phyloP scores from a whole-genome alignment of 2,888 invertebrate species.

The Drosophila neutralis region DNA sequence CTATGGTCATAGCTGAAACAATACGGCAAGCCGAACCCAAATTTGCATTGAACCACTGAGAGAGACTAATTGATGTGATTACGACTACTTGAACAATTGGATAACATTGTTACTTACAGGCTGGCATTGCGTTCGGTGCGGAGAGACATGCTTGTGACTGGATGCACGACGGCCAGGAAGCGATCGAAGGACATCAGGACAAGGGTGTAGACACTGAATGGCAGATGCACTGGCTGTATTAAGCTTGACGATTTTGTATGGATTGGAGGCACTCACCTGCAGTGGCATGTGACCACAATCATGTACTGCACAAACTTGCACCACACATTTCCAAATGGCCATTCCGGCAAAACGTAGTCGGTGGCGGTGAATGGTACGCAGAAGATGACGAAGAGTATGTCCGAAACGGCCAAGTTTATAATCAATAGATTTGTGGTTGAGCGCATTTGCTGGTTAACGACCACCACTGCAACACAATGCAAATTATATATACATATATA shows the following conservation, averaged over 20 bases:
- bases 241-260: not conserved
- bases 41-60: not conserved
- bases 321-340: conserved; percentile 96
- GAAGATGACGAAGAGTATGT: conserved; percentile 95
- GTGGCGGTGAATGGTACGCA: conserved; percentile 97
- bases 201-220: conserved; percentile 93
- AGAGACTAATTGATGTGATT: conserved; percentile 41
- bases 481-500: conserved; percentile 9
- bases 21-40: not conserved
- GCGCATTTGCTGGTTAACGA: conserved; percentile 95
- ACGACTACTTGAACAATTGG: conserved; percentile 2
- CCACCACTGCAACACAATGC: conserved; percentile 87
- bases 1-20: conserved; percentile 3
- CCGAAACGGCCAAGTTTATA: conserved; percentile 95
- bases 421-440: conserved; percentile 97
- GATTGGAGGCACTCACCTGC: conserved; percentile 81
- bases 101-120: conserved; percentile 81
- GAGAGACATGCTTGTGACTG: conserved; percentile 94
- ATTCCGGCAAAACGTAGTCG: conserved; percentile 93
- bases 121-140: conserved; percentile 93
- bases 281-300: conserved; percentile 96
- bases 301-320: conserved; percentile 94
- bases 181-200: conserved; percentile 97
- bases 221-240: not conserved
- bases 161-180: conserved; percentile 97